Conservation (phyloP, 1,140 invertebrate species). For the Phortica variegata region DNA sequence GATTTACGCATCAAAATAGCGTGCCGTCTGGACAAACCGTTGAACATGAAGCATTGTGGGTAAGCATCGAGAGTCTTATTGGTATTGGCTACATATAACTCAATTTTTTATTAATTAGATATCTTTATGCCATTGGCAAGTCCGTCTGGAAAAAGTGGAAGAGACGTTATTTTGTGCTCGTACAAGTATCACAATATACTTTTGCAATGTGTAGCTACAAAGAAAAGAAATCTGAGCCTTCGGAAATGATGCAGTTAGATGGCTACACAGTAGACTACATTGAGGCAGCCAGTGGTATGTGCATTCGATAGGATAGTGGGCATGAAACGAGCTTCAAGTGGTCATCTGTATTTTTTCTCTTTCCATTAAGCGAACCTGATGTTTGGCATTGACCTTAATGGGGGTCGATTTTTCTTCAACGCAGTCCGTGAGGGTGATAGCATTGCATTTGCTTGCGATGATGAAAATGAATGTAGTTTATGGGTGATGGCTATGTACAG, state of each 20-base stretch:
- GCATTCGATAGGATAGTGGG: no score
- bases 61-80: slow-evolving; percentile 47
- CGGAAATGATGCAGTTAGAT: slow-evolving; percentile 99
- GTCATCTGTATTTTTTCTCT: neutral
- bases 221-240: slow-evolving; percentile 98
- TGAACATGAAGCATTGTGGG: slow-evolving; percentile 99
- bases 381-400: slow-evolving; percentile 86
- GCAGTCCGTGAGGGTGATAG: slow-evolving; percentile 98
- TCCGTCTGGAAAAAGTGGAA: slow-evolving; percentile 99
- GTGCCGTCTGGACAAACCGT: slow-evolving; percentile 96
- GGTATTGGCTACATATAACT: neutral
- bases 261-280: slow-evolving; percentile 99
- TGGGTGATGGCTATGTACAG: slow-evolving; percentile 99
- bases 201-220: slow-evolving; percentile 99
- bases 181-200: slow-evolving; percentile 99
- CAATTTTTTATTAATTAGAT: slow-evolving; percentile 60
- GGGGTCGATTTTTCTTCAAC: slow-evolving; percentile 95
- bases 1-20: slow-evolving; percentile 97
- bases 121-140: slow-evolving; percentile 93
- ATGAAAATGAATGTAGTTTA: slow-evolving; percentile 96
- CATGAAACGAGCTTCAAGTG: no score
- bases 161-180: slow-evolving; percentile 95
- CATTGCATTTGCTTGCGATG: slow-evolving; percentile 94
- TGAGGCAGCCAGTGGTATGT: slow-evolving; percentile 81
- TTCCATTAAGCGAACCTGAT: slow-evolving; percentile 82